Base-by-base conservation (phyloP, 2,113 vertebrate species). In the Ageneiosus marmoratus region DNA sequence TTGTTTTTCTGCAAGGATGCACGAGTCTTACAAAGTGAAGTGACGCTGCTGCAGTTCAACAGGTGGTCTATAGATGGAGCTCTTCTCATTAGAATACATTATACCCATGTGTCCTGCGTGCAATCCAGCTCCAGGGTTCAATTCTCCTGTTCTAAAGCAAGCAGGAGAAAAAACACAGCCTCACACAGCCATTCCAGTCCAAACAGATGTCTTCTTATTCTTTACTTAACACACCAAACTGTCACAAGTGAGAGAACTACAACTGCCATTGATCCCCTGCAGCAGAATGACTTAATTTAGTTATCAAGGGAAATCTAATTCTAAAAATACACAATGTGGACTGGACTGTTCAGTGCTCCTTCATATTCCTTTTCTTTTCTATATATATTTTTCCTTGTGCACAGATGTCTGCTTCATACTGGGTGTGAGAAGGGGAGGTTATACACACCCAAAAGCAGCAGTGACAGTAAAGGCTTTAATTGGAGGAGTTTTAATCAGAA, bases 11-110 rank as follows among this genome's bases (percentile, higher is more conserved):
- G 29, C 4, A 15, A 4, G 22, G 27, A 75, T 55, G 24, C 3
- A 37, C 15, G 1, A 72, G n/a, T 5, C 41, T 13, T 18, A 18
- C 27, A n/a, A 10, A 27, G 22, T 22, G 20, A 24, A 67, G 88
- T 89, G 92, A 92, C 89, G 91, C 89, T 92, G 91, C 88, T 94
- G 94, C 91, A 94, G 91, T 95, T 93, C 91, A 94, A 94, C 91
- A 94, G 92, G 92, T 94, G 92, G 91, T 93, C 94, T 85, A 92
- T 93, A 95, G 94, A 94, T 94, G 94, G 94, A 92, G 94, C 94
- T 94, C 89, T 93, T 93, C 91, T 93, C 94, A 94, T 94, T 94
- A 93, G 91, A 94, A 93, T 93, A 92, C 91, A 86, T 86, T 82
- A 81, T 86, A 80, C 80, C 48, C 73, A 22, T 83, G 82, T 86